A percentile compares a stretch with the other conserved stretches of the same genome.
phyloP scores from a whole-genome alignment of 2,797 vertebrate species.

The Ispidina picta region DNA sequence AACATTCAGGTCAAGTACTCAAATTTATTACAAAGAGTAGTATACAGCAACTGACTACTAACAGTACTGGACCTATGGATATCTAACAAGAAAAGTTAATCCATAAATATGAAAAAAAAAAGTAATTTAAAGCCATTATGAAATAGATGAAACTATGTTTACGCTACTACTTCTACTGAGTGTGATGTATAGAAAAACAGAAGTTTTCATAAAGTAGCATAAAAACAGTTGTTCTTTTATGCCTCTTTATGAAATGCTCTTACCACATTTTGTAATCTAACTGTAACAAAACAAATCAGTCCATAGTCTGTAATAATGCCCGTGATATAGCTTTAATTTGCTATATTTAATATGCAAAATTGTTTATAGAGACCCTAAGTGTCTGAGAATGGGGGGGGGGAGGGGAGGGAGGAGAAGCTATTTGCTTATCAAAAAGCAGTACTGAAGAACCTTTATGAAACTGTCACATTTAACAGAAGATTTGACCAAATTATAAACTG shows the following conservation, averaged over 20 bases:
- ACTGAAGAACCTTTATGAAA: background rate
- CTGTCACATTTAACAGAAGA: background rate
- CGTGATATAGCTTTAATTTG: background rate
- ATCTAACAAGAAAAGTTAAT: background rate
- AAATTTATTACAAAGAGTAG: conserved; percentile 26
- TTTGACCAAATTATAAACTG: background rate
- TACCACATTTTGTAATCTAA: background rate
- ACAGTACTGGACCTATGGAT: background rate
- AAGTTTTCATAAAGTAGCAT: background rate
- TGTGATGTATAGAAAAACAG: background rate
- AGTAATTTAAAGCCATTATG: background rate
- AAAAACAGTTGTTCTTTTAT: background rate
- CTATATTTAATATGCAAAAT: background rate
- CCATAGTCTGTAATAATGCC: background rate
- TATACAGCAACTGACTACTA: background rate
- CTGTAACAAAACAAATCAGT: background rate
- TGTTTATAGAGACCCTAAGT: background rate
- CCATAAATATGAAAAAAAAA: background rate
- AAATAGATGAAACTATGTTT: background rate
- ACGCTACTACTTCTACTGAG: background rate
- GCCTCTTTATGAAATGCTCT: background rate
- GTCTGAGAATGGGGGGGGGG: background rate
- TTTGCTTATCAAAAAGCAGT: background rate
- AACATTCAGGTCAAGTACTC: conserved; percentile 23
- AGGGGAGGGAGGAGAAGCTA: background rate